phyloP scores from a whole-genome alignment of 2,888 invertebrate genomes.

The Pollenia labialis region DNA sequence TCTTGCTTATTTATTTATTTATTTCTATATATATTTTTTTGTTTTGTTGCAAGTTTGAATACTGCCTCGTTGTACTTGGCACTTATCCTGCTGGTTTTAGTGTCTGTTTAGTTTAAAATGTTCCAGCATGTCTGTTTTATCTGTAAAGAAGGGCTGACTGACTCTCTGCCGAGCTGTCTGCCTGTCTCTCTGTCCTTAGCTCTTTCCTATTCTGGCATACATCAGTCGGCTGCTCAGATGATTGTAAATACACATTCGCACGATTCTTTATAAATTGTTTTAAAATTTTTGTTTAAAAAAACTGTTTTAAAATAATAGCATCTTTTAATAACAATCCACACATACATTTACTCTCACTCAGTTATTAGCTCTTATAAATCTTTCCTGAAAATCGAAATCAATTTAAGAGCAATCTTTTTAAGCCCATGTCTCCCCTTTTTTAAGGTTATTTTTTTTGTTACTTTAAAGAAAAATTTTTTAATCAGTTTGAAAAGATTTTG shows the following conservation, averaged over 20 bases:
- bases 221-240: constrained; percentile 52
- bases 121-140: constrained; percentile 69
- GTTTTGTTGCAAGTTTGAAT: constrained; percentile 37
- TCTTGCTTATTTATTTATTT: background rate
- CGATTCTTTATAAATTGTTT: constrained; percentile 77
- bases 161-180: constrained; percentile 6
- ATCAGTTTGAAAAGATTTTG: constrained; percentile 66
- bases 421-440: constrained; percentile 1
- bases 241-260: constrained; percentile 78
- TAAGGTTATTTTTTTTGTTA: background rate
- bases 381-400: constrained; percentile 62
- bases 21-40: background rate
- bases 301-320: constrained; percentile 46
- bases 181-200: constrained; percentile 6
- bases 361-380: background rate
- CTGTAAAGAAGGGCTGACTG: constrained; percentile 30
- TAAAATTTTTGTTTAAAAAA: constrained; percentile 52
- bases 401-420: constrained; percentile 65
- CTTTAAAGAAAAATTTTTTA: constrained; percentile 55
- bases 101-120: constrained; percentile 69
- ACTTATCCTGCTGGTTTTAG: constrained; percentile 70
- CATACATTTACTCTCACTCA: background rate
- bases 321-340: constrained; percentile 39
- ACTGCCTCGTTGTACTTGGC: constrained; percentile 65
- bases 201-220: constrained; percentile 2